Conservation (phyloP, 2,888 invertebrate species). For the Eutolmus rufibarbis region DNA sequence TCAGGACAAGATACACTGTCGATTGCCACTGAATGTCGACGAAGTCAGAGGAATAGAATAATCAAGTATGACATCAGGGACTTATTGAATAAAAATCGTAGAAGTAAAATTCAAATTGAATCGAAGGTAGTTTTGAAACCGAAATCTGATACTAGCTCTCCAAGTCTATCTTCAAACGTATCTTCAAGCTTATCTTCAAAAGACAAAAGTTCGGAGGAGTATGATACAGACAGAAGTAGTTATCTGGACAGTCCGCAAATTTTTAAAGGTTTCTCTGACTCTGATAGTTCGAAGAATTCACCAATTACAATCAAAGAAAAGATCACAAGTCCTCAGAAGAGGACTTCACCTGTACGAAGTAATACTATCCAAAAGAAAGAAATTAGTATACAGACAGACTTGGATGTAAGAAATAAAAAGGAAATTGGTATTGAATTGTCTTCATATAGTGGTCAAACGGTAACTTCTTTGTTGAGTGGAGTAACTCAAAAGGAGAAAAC, state of each 20-base stretch:
- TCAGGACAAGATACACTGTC: neutral
- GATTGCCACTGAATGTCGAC: slow-evolving; percentile 53
- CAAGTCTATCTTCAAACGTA: neutral
- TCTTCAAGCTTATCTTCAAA: neutral
- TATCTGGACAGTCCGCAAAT: slow-evolving; percentile 34
- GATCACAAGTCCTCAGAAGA: neutral
- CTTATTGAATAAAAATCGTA: slow-evolving; percentile 56
- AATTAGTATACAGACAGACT: slow-evolving; percentile 11
- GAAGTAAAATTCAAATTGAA: slow-evolving; percentile 60
- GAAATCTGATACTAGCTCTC: neutral
- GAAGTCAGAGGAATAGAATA: slow-evolving; percentile 61
- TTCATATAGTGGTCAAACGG: neutral
- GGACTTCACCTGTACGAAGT: neutral
- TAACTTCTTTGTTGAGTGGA: neutral
- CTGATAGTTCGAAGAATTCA: slow-evolving; percentile 16
- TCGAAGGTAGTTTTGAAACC: slow-evolving; percentile 54
- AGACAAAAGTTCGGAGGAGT: neutral
- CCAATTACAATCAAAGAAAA: slow-evolving; percentile 18
- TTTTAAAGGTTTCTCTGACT: slow-evolving; percentile 44
- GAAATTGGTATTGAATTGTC: neutral
- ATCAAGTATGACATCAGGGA: slow-evolving; percentile 61
- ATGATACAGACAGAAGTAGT: slow-evolving; percentile 34
- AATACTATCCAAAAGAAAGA: neutral
- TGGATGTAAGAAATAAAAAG: neutral
- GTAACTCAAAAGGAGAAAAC: neutral